Evolutionary conservation across 2,113 vertebrate genomes (phyloP), one percentile per base, ranked within the genome.

Genomic region (Acrocephalus arundinaceus): DNA sequence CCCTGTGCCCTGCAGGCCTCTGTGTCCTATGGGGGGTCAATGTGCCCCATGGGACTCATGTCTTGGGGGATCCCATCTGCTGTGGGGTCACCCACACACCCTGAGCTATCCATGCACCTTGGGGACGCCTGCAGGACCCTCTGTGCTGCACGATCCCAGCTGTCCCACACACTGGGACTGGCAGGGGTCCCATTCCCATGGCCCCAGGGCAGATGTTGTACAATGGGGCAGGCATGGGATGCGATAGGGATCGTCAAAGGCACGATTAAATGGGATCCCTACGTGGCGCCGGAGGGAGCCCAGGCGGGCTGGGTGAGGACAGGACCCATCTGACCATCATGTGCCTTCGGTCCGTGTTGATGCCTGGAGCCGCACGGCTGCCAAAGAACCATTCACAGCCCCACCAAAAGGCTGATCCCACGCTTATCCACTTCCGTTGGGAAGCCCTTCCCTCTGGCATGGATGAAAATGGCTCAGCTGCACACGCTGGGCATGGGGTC

Each of bases 311-410:
- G 71, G 31, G 87, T 25, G 37, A 61, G 71, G 28, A 55, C 15
- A 2, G 3, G 35, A 25, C 20, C 93, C 95, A 92, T 77, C 94
- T 95, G 95, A 95, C 78, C 54, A 8, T 97, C 96, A 97, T 93
- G 95, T 93, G 96, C 93, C 87, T 94, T 13, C 1, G 48, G 28
- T 73, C 46, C 33, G 4, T 76, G 91, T 92, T 92, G 95, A 94
- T 61, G 95, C 94, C 96, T 22, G 83, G 70, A 96, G 95, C 93
- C 11, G 11, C 31, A 4, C 8, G 1, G 81, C 90, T 45, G 87
- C 95, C 95, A 89, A 90, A 90, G 91, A 72, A 20, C 80, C 85
- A 90, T 91, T 95, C 90, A 94, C 31, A 3, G 49, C 55, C 12
- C 8, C 73, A 11, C 35, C 9, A 24, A 66, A 83, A 9, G 33